Percentiles rank a stretch among this genome's conserved stretches.
Evolutionary conservation across 92 coral and sea anemone species (phyloP).

Genomic region (Hydrozoanthus gracilis): DNA sequence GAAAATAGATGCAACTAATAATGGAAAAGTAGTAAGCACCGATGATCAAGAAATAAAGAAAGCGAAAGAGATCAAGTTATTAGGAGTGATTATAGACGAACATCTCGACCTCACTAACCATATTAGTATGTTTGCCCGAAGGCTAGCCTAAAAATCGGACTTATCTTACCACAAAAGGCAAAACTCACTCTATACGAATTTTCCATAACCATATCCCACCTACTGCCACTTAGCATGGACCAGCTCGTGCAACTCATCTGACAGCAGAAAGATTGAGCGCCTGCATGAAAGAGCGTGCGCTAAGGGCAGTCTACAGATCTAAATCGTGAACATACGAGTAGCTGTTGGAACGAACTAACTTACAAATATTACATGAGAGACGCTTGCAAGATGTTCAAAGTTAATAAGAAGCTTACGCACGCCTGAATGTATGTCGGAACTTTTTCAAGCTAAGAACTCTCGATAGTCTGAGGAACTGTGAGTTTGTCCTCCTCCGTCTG

Average conservation of each 20-base stretch:
- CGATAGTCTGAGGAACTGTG: background rate
- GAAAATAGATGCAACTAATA: too few relatives aligned
- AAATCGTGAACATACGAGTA: slow-evolving; percentile 3
- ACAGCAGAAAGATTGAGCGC: slow-evolving; percentile 12
- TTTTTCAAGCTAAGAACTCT: background rate
- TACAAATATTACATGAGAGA: background rate
- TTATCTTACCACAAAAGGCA: slow-evolving; percentile 11
- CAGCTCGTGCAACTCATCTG: background rate
- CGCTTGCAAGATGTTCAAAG: slow-evolving; percentile 14
- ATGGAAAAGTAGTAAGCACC: too few relatives aligned
- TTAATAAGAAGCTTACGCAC: background rate
- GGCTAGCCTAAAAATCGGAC: background rate
- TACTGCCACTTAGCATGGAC: slow-evolving; percentile 3
- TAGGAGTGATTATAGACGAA: too few relatives aligned
- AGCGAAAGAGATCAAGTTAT: background rate
- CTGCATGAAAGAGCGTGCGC: background rate
- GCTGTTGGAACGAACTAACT: slow-evolving; percentile 10
- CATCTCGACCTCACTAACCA: too few relatives aligned
- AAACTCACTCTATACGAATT: background rate
- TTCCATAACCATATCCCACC: background rate
- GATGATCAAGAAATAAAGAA: background rate
- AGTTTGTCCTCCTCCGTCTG: too few relatives aligned
- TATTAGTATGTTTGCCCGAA: background rate
- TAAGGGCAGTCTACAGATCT: slow-evolving; percentile 2
- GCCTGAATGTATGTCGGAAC: background rate